Percentiles rank a stretch among this genome's conserved stretches.
Conservation (phyloP, 2,797 vertebrate species). For the Cyclura pinguis region DNA sequence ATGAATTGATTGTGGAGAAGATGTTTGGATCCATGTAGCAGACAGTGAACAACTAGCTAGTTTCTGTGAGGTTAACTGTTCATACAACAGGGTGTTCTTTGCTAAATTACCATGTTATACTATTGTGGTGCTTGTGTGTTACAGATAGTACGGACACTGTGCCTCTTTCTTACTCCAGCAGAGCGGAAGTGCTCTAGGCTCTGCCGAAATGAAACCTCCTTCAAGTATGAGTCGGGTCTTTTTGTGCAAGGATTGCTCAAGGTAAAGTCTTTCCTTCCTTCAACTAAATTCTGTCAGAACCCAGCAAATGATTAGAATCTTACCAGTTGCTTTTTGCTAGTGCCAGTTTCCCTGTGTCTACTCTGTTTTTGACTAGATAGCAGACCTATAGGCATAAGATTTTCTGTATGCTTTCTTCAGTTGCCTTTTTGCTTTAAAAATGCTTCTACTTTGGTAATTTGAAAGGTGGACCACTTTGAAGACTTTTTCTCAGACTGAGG, state of each 20-base stretch:
- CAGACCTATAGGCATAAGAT: background rate
- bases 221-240: conserved; percentile 95
- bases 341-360: background rate
- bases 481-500: too few species aligned
- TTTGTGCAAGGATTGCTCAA: conserved; percentile 98
- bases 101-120: conserved; percentile 13
- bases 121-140: conserved; percentile 65
- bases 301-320: background rate
- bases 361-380: background rate
- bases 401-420: background rate
- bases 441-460: background rate
- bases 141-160: conserved; percentile 95
- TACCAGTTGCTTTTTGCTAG: background rate
- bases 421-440: background rate
- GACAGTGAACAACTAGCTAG: background rate
- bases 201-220: conserved; percentile 89
- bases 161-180: conserved; percentile 93
- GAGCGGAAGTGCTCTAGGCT: conserved; percentile 96
- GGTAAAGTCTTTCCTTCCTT: conserved; percentile 79
- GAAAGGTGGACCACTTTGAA: background rate
- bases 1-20: too few species aligned
- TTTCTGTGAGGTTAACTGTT: background rate
- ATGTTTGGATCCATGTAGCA: background rate
- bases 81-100: background rate
- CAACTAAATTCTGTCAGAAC: conserved; percentile 5